A percentile compares a stretch with the other conserved stretches of the same genome.
Evolutionary conservation across 2,888 invertebrate genomes (phyloP).

Genomic region (Phoenoteleia sp.): DNA sequence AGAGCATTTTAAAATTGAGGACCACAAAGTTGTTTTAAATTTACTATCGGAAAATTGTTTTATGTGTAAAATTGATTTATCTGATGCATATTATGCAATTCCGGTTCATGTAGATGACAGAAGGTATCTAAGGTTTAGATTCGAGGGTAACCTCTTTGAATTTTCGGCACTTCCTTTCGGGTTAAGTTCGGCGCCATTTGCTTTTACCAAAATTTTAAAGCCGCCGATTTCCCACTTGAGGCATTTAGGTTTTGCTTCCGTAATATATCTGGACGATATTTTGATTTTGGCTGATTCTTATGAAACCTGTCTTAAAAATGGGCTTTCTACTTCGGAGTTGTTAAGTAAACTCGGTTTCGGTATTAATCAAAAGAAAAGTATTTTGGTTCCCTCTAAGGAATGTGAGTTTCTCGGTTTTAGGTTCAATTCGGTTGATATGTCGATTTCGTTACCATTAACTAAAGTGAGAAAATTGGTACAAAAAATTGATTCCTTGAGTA

Average conservation of each 20-base stretch:
- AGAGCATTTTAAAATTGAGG: constrained; percentile 40
- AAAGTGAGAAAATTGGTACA: background rate
- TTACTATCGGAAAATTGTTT: constrained; percentile 1
- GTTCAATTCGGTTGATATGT: background rate
- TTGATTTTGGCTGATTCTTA: constrained; percentile 43
- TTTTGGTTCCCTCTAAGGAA: background rate
- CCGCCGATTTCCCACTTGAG: constrained; percentile 39
- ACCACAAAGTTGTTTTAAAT: background rate
- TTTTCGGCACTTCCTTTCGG: constrained; percentile 70
- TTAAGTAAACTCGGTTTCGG: constrained; percentile 59
- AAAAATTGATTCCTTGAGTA: too few relatives aligned
- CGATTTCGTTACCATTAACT: background rate
- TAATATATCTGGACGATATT: constrained; percentile 68
- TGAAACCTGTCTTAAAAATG: background rate
- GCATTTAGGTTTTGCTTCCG: constrained; percentile 34
- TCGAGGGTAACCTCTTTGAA: constrained; percentile 42
- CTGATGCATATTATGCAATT: constrained; percentile 57
- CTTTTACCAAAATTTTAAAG: constrained; percentile 71
- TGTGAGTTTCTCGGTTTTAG: constrained; percentile 20
- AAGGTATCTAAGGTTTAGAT: constrained; percentile 47
- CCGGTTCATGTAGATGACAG: constrained; percentile 34
- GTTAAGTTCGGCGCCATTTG: constrained; percentile 47
- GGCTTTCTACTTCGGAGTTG: too few relatives aligned
- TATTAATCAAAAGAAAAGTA: constrained; percentile 32
- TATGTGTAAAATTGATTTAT: constrained; percentile 9